phyloP scores from a whole-genome alignment of 2,888 invertebrate species.

The Platynereis dumerilii region DNA sequence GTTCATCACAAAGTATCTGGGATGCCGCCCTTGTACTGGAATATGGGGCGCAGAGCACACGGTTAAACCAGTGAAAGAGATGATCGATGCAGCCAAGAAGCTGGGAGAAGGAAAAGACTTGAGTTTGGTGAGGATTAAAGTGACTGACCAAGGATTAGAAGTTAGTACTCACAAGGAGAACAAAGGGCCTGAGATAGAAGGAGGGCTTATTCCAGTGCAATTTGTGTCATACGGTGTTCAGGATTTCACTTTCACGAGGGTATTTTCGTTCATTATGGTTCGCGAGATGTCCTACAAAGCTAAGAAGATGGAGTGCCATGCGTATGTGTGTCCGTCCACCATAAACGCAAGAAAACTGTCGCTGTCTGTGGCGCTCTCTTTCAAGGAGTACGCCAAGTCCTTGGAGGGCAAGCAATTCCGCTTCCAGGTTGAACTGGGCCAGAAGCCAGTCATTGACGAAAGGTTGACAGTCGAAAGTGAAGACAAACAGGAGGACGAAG shows the following conservation, averaged over 20 bases:
- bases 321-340: slow-evolving; percentile 52
- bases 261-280: slow-evolving; percentile 61
- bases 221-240: slow-evolving; percentile 63
- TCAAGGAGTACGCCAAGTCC: slow-evolving; percentile 29
- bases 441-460: too few relatives aligned
- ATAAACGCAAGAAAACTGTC: slow-evolving; percentile 32
- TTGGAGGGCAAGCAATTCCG: slow-evolving; percentile 32
- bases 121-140: slow-evolving; percentile 54
- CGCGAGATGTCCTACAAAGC: slow-evolving; percentile 51
- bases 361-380: slow-evolving; percentile 36
- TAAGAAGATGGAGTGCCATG: slow-evolving; percentile 56
- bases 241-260: slow-evolving; percentile 58
- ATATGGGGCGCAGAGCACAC: slow-evolving; percentile 58
- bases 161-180: slow-evolving; percentile 47
- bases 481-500: too few relatives aligned
- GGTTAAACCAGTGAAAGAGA: slow-evolving; percentile 55
- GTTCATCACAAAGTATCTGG: slow-evolving; percentile 61
- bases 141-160: slow-evolving; percentile 54
- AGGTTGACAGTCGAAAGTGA: too few relatives aligned
- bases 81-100: slow-evolving; percentile 51
- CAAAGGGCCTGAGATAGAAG: slow-evolving; percentile 41
- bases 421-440: slow-evolving; percentile 36
- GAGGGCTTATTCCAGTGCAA: slow-evolving; percentile 55
- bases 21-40: slow-evolving; percentile 50
- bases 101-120: slow-evolving; percentile 49